A percentile compares a stretch with the other conserved stretches of the same genome.
These are phyloP conservation scores for Phylloscopus collybita DNA, from an alignment of 2,797 vertebrate species.

Conservation along the genomic window DNA sequence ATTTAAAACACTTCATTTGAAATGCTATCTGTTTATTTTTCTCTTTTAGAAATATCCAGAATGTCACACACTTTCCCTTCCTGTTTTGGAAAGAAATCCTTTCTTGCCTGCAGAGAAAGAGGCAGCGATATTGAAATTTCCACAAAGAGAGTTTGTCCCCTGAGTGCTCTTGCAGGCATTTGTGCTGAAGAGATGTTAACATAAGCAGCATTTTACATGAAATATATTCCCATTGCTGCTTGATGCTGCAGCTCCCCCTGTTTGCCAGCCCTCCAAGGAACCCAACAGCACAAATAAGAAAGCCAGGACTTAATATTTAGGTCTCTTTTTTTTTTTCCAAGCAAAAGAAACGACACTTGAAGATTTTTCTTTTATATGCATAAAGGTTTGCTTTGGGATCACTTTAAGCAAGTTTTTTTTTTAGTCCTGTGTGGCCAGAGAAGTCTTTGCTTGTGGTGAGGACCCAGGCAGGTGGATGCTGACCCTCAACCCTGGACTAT, in stretches of 20 bases:
- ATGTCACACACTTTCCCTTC: neutral
- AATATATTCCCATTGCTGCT: conserved; percentile 32
- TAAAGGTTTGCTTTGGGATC: neutral
- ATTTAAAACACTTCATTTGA: neutral
- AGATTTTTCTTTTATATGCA: neutral
- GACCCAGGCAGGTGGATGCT: neutral
- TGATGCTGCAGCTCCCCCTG: neutral
- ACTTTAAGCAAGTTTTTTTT: neutral
- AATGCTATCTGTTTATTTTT: conserved; percentile 30
- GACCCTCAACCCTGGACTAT: neutral
- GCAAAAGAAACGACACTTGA: neutral
- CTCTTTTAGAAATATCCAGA: conserved; percentile 28
- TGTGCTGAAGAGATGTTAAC: conserved; percentile 61
- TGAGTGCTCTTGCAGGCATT: conserved; percentile 59
- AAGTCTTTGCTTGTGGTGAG: neutral
- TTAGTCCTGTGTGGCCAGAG: neutral
- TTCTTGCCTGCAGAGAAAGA: conserved; percentile 43
- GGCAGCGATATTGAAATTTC: neutral
- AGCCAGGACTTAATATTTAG: neutral
- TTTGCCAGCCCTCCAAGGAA: conserved; percentile 16
- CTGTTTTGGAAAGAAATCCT: conserved; percentile 27
- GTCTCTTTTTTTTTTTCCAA: neutral
- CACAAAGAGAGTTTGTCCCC: conserved; percentile 44
- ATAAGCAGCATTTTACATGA: conserved; percentile 38
- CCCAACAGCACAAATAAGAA: neutral